Evolutionary conservation across 1,140 invertebrate genomes (phyloP).

Genomic region (Notospermus geniculatus): DNA sequence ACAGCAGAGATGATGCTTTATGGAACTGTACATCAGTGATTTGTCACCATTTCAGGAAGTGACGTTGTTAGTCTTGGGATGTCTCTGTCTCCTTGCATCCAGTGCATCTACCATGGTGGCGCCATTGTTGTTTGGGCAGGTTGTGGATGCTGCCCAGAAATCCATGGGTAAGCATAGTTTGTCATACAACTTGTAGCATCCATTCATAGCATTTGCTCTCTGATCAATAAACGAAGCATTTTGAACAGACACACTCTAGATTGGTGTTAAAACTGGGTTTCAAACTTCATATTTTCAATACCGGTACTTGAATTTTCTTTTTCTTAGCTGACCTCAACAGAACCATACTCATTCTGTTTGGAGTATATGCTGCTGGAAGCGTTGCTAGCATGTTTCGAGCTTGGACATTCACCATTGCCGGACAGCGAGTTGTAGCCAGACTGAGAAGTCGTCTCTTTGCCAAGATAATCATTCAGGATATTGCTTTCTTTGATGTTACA

Average conservation of each 20-base stretch:
- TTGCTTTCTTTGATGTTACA: slow-evolving; percentile 54
- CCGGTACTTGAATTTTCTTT: slow-evolving; percentile 14
- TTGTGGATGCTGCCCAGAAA: slow-evolving; percentile 49
- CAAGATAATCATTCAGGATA: slow-evolving; percentile 45
- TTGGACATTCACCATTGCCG: slow-evolving; percentile 49
- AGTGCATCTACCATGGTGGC: slow-evolving; percentile 44
- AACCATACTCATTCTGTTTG: slow-evolving; percentile 41
- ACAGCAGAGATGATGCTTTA: too few relatives aligned
- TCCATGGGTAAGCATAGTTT: slow-evolving; percentile 47
- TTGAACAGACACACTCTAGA: too few relatives aligned
- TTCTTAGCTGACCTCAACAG: slow-evolving; percentile 43
- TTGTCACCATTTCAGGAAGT: slow-evolving; percentile 34
- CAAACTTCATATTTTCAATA: too few relatives aligned
- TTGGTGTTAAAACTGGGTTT: too few relatives aligned
- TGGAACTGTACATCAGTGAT: not conserved
- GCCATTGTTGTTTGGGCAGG: slow-evolving; percentile 52
- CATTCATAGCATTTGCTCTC: too few relatives aligned
- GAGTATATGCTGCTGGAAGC: slow-evolving; percentile 41
- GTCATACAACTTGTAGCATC: too few relatives aligned
- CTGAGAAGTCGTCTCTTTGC: slow-evolving; percentile 43
- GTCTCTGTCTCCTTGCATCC: slow-evolving; percentile 35
- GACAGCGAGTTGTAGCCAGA: slow-evolving; percentile 49
- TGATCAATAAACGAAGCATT: too few relatives aligned
- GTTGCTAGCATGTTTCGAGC: slow-evolving; percentile 39
- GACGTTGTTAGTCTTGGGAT: slow-evolving; percentile 28